Evolutionary conservation across 2,113 vertebrate genomes (phyloP).

Genomic region (Pelvicachromis taeniatus): DNA sequence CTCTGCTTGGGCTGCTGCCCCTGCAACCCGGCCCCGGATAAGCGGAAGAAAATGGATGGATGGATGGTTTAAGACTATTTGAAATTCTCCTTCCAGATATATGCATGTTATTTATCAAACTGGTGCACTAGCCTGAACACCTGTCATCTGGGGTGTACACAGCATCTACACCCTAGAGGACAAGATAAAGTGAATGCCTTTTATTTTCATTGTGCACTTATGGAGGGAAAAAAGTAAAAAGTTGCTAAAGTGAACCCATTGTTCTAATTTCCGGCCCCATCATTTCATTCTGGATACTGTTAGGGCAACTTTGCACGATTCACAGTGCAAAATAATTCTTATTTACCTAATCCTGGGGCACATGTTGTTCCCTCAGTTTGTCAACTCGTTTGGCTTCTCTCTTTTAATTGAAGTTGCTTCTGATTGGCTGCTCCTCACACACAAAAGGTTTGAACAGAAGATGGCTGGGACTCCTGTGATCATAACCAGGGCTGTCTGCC

Average conservation of each 20-base stretch:
- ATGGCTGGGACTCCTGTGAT: neutral
- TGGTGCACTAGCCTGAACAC: neutral
- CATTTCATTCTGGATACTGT: neutral
- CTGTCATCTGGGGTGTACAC: neutral
- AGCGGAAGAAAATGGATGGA: too few relatives aligned
- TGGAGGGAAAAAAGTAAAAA: neutral
- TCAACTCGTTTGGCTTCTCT: neutral
- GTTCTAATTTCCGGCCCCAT: neutral
- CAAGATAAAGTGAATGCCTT: neutral
- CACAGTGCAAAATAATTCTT: neutral
- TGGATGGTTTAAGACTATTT: constrained; percentile 5
- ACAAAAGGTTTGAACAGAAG: too few relatives aligned
- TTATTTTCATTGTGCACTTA: neutral
- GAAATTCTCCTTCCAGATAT: neutral
- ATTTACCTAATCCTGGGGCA: neutral
- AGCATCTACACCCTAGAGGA: neutral
- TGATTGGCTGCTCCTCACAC: neutral
- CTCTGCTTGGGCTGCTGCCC: too few relatives aligned
- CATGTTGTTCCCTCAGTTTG: neutral
- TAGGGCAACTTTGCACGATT: neutral
- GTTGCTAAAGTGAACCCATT: neutral
- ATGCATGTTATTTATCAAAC: constrained; percentile 10
- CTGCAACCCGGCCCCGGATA: too few relatives aligned
- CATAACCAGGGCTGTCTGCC: neutral
- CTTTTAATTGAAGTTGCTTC: neutral